phyloP scores from a whole-genome alignment of 2,888 invertebrate genomes.

The Dinocampus coccinellae region DNA sequence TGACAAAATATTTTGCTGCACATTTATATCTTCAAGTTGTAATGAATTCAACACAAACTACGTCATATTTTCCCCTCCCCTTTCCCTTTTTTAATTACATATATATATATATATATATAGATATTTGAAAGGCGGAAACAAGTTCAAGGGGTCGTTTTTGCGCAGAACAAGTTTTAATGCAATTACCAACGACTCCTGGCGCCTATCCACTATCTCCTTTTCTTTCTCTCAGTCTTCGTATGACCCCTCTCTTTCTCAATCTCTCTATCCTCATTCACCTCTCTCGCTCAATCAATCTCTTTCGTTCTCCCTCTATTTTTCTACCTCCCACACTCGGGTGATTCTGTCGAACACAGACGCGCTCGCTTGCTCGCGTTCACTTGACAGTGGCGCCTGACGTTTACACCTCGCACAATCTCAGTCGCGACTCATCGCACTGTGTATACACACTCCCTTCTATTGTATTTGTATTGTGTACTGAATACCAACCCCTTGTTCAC shows the following conservation, averaged over 20 bases:
- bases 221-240: constrained; percentile 42
- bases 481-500: constrained; percentile 29
- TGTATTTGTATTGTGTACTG: background rate
- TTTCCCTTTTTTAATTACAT: constrained; percentile 18
- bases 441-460: too few relatives aligned
- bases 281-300: constrained; percentile 20
- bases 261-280: constrained; percentile 38
- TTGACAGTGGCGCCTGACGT: constrained; percentile 22
- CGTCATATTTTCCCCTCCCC: background rate
- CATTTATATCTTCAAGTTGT: constrained; percentile 11
- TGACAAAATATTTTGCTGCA: background rate
- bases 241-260: constrained; percentile 42
- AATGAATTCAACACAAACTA: constrained; percentile 19
- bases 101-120: background rate
- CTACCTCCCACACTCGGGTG: too few relatives aligned
- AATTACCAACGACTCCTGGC: constrained; percentile 65
- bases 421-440: constrained; percentile 29
- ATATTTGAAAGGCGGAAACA: constrained; percentile 32
- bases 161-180: constrained; percentile 65
- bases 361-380: constrained; percentile 30
- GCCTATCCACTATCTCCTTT: constrained; percentile 47
- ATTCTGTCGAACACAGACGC: constrained; percentile 18
- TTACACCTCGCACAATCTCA: constrained; percentile 32
- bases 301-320: too few relatives aligned
- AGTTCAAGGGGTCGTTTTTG: constrained; percentile 48